phyloP scores from a whole-genome alignment of 2,888 invertebrate species.

The Papilio protenor region DNA sequence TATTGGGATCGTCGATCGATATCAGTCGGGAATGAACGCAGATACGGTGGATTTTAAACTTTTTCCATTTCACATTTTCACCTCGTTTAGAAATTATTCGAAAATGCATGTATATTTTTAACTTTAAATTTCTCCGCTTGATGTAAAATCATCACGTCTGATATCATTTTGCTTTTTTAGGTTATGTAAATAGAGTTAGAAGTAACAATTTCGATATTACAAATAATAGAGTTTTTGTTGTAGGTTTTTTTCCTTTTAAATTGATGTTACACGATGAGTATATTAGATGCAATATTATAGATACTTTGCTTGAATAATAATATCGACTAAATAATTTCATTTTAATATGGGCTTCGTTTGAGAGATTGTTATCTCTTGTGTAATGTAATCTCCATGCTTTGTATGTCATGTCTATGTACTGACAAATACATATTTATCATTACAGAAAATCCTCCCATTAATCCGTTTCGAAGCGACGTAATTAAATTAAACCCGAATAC shows the following conservation, averaged over 20 bases:
- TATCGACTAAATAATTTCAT: background rate
- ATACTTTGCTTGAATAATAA: too few species aligned
- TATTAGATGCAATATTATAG: too few species aligned
- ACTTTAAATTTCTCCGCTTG: background rate
- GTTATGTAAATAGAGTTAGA: background rate
- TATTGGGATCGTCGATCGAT: slow-evolving; percentile 26
- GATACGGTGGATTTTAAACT: slow-evolving; percentile 2
- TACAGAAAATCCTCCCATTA: slow-evolving; percentile 13
- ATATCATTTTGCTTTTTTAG: background rate
- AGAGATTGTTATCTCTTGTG: background rate
- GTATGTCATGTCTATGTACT: background rate
- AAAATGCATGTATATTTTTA: background rate
- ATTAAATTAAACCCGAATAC: slow-evolving; percentile 25
- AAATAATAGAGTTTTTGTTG: background rate
- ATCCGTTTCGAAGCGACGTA: slow-evolving; percentile 17
- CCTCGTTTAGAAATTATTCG: background rate
- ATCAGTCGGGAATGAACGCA: background rate
- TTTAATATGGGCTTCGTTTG: background rate
- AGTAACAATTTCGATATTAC: too few species aligned
- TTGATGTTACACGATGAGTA: too few species aligned
- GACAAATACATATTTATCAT: slow-evolving; percentile 3
- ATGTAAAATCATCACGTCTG: background rate
- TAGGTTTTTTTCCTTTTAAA: background rate
- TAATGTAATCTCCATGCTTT: background rate
- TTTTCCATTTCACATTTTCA: slow-evolving; percentile 10